Evolutionary conservation across 2,113 vertebrate genomes (phyloP).

Genomic region (Psittacara wagleri): DNA sequence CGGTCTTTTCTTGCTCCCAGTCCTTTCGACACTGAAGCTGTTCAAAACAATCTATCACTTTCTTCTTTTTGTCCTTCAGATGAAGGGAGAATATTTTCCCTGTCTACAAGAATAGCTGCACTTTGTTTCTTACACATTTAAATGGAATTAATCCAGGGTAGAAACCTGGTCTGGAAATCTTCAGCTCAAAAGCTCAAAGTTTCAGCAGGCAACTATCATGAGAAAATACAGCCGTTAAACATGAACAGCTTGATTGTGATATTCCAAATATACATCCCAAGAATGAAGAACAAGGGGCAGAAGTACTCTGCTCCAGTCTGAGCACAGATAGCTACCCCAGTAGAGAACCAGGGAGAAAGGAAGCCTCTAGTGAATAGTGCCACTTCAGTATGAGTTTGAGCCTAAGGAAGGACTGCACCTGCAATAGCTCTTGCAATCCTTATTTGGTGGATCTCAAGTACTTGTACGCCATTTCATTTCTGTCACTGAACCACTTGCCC

Average conservation of each 20-base stretch:
- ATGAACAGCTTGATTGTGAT: neutral
- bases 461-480: neutral
- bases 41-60: neutral
- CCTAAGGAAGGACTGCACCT: neutral
- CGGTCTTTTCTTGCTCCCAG: neutral
- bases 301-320: neutral
- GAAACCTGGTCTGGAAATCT: constrained; percentile 10
- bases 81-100: neutral
- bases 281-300: neutral
- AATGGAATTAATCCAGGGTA: neutral
- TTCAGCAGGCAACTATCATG: constrained; percentile 6
- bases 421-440: neutral
- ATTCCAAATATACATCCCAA: neutral
- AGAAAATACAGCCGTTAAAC: neutral
- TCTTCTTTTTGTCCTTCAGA: neutral
- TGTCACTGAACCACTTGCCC: neutral
- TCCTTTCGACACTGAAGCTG: neutral
- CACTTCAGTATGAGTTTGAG: neutral
- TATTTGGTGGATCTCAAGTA: neutral
- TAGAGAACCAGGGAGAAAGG: neutral
- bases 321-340: neutral
- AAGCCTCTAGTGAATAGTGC: neutral
- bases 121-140: neutral
- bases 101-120: neutral
- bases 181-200: neutral